Conservation (phyloP, 2,797 vertebrate species). For the Eidolon dupreanum region DNA sequence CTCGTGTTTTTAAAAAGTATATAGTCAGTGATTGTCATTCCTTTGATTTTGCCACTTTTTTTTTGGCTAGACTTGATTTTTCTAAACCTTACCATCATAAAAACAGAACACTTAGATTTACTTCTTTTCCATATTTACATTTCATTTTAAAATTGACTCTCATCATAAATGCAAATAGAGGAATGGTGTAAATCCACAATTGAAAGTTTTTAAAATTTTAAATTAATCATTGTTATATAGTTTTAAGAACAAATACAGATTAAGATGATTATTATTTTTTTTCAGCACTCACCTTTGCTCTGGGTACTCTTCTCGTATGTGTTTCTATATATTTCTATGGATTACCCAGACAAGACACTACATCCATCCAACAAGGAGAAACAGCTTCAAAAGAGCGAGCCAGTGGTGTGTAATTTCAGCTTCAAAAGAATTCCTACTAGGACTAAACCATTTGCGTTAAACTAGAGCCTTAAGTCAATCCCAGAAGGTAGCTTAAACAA, state of each 20-base stretch:
- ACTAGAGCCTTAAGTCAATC: constrained; percentile 77
- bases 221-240: neutral
- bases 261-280: constrained; percentile 49
- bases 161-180: constrained; percentile 32
- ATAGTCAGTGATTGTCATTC: neutral
- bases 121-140: constrained; percentile 18
- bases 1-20: neutral
- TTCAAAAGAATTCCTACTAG: neutral
- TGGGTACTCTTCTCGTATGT: constrained; percentile 93
- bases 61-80: neutral
- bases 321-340: constrained; percentile 97
- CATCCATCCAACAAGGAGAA: constrained; percentile 84
- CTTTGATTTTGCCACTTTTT: neutral
- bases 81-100: constrained; percentile 28
- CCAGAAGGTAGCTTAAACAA: constrained; percentile 56
- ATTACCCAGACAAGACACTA: constrained; percentile 95
- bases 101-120: neutral
- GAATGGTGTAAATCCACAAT: neutral
- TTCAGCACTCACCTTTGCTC: constrained; percentile 91
- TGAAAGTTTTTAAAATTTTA: constrained; percentile 20
- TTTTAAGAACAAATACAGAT: constrained; percentile 29
- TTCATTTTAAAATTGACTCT: constrained; percentile 42
- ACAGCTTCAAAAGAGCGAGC: constrained; percentile 88
- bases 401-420: constrained; percentile 86
- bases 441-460: constrained; percentile 59